Evolutionary conservation across 2,888 invertebrate species (phyloP).

Genomic region (Molanna angustata): DNA sequence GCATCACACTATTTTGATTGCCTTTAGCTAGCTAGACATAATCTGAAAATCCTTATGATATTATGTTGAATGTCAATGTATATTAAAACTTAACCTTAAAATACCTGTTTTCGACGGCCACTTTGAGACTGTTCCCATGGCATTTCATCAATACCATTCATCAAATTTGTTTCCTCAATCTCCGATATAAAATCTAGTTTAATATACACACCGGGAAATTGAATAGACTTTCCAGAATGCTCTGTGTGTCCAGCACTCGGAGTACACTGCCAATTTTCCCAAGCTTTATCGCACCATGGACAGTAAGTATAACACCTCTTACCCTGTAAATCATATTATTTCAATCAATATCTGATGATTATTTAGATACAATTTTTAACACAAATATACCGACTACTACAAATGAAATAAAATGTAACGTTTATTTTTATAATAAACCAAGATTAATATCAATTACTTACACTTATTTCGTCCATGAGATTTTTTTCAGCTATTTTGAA

Average conservation of each 20-base stretch:
- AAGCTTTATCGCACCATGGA: conserved; percentile 70
- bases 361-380: not conserved
- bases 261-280: conserved; percentile 67
- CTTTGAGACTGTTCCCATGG: conserved; percentile 94
- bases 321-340: conserved; percentile 44
- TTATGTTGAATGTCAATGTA: too few species aligned
- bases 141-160: conserved; percentile 69
- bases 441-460: conserved; percentile 6
- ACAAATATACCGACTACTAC: conserved; percentile 32
- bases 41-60: too few species aligned
- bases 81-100: too few species aligned
- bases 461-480: conserved; percentile 30
- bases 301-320: conserved; percentile 71
- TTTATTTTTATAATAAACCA: not conserved
- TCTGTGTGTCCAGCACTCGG: conserved; percentile 63
- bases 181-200: conserved; percentile 69
- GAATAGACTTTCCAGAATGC: conserved; percentile 60
- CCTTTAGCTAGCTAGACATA: too few species aligned
- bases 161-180: conserved; percentile 65
- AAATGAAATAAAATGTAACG: not conserved
- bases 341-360: not conserved
- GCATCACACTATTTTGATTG: too few species aligned
- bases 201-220: conserved; percentile 67
- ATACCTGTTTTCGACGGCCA: conserved; percentile 88
- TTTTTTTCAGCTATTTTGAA: conserved; percentile 50